phyloP scores from a whole-genome alignment of 2,113 vertebrate genomes.

The Mus spicilegus region DNA sequence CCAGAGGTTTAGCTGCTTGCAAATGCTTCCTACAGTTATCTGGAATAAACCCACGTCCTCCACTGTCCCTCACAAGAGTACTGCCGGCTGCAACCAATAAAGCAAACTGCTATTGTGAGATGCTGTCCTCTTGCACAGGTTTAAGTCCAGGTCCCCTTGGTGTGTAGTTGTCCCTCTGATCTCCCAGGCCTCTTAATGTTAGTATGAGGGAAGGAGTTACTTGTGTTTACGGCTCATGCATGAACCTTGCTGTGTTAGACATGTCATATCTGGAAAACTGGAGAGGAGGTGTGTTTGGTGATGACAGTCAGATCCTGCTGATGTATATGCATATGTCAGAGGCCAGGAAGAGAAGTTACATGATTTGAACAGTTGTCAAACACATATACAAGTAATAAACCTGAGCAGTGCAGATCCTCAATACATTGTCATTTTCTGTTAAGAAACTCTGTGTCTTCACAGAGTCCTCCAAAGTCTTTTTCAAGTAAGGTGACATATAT shows the following conservation, averaged over 20 bases:
- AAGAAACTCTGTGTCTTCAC: too few species aligned
- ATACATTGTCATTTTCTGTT: neutral
- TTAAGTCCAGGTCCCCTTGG: too few species aligned
- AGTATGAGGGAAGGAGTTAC: neutral
- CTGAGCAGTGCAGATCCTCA: neutral
- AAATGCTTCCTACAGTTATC: neutral
- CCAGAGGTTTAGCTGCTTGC: too few species aligned
- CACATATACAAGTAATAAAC: neutral
- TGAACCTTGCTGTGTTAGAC: neutral
- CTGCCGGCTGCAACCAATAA: neutral
- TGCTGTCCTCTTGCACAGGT: neutral
- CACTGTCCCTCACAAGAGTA: neutral
- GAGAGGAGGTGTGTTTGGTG: neutral
- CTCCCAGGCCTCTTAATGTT: neutral
- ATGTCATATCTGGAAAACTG: neutral
- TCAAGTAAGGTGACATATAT: neutral
- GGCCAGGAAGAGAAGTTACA: neutral
- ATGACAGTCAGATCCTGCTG: neutral
- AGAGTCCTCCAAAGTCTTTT: neutral
- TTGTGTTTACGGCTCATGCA: neutral
- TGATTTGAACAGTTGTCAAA: neutral
- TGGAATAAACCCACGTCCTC: neutral
- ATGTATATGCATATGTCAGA: neutral
- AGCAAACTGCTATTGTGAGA: neutral
- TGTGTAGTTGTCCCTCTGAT: neutral